Base-by-base conservation (phyloP, 2,113 vertebrate species). In the Carettochelys insculpta region DNA sequence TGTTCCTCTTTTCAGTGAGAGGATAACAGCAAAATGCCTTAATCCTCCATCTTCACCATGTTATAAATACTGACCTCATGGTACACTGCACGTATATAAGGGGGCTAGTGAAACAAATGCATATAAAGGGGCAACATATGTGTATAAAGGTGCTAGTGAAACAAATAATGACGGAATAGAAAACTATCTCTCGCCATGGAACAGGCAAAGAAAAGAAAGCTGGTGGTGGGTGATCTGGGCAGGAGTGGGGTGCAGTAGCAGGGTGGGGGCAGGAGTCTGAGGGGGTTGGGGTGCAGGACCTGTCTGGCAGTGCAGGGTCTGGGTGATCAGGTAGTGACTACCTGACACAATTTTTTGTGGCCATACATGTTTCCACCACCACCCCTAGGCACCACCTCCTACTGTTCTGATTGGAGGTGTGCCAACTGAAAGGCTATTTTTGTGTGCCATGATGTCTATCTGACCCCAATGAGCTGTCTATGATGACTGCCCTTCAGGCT, bases 71-170 rank as follows among this genome's bases (percentile, higher is more conserved):
- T 38, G 65, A 68, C 61, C 61, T 68, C n/a, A 38, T 68, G n/a
- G 6, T 3, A 86, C 19, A n/a, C 45, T 31, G 2, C 77, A 10
- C 31, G 27, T 71, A 48, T 34, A 45, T 13, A 79, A 85, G 54
- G 0, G 2, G n/a, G 6, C 3, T 3, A 85, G 53, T 68, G 81
- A 76, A 1, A 0, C 4, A 25, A 16, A 34, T 9, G n/a, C n/a
- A n/a, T n/a, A n/a, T n/a, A n/a, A n/a, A n/a, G n/a, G 92, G 17
- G 22, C 2, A 80, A 56, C 2, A 2, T 73, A 53, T 4, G 22
- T 43, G 34, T 34, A 45, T 13, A 79, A 85, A 61, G 0, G 2
- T 31, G 6, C 3, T 3, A 85, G 53, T 68, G 81, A 76, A 1
- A 0, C 4, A 25, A 16, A 34, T 9, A 34, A 65, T 24, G 34